phyloP scores from a whole-genome alignment of 2,113 vertebrate genomes.

The Cyphomyrus plagiostoma region DNA sequence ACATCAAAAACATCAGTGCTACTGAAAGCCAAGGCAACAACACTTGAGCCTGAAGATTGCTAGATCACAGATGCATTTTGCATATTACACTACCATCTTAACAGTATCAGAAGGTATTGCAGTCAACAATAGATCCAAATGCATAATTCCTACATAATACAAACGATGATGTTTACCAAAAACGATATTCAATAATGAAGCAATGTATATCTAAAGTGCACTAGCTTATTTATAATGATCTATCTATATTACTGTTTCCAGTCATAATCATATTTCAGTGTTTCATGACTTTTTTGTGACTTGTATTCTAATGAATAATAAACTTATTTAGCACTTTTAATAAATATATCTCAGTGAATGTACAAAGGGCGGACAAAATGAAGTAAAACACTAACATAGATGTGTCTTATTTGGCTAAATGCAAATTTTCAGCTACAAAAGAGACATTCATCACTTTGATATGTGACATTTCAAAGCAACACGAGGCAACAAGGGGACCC shows the following conservation, averaged over 20 bases:
- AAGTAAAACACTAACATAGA: not conserved
- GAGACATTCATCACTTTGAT: not conserved
- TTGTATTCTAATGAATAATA: not conserved
- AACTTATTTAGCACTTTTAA: not conserved
- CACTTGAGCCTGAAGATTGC: not conserved
- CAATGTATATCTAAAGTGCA: not conserved
- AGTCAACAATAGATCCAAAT: not conserved
- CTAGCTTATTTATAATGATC: not conserved
- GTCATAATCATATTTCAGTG: not conserved
- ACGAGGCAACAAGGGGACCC: not conserved
- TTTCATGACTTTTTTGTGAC: not conserved
- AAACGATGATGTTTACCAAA: not conserved
- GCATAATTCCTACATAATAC: not conserved
- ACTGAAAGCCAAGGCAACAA: not conserved
- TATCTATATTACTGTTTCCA: not conserved
- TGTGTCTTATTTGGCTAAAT: not conserved
- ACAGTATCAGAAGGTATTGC: not conserved
- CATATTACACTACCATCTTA: not conserved
- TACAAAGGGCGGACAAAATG: not conserved
- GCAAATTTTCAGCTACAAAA: not conserved
- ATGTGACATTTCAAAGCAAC: not conserved
- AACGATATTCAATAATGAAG: not conserved
- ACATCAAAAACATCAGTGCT: not conserved
- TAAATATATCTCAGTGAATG: not conserved
- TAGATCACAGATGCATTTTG: not conserved